Evolutionary conservation across 2,888 invertebrate species (phyloP).

Genomic region (Parnassius mnemosyne): DNA sequence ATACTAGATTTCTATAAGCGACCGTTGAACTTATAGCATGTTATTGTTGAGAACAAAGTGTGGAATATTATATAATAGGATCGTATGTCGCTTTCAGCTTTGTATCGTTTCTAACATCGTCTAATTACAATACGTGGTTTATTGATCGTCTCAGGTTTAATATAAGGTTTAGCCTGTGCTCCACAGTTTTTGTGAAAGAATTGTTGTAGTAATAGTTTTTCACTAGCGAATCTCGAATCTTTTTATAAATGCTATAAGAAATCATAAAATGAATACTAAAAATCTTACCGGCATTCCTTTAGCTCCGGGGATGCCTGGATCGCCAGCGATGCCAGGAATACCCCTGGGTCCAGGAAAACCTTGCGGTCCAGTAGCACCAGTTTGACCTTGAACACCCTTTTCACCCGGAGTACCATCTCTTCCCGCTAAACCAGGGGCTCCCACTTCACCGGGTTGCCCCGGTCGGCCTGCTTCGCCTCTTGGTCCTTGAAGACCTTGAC

Average conservation of each 20-base stretch:
- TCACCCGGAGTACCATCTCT: constrained; percentile 91
- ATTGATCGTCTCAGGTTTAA: too few relatives aligned
- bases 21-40: too few relatives aligned
- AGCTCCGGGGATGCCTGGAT: constrained; percentile 85
- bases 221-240: neutral
- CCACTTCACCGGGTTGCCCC: constrained; percentile 88
- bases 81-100: too few relatives aligned
- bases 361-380: constrained; percentile 87
- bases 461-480: constrained; percentile 90
- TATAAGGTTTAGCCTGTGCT: too few relatives aligned
- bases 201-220: too few relatives aligned
- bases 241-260: too few relatives aligned
- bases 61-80: too few relatives aligned
- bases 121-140: too few relatives aligned
- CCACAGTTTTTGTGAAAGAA: too few relatives aligned
- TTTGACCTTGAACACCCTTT: constrained; percentile 87
- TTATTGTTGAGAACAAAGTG: too few relatives aligned
- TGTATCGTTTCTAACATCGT: too few relatives aligned
- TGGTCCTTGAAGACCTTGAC: constrained; percentile 89
- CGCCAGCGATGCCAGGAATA: constrained; percentile 86
- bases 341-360: constrained; percentile 92
- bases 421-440: constrained; percentile 87
- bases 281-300: constrained; percentile 86
- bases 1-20: too few relatives aligned
- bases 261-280: neutral